phyloP scores from a whole-genome alignment of 2,888 invertebrate genomes.

The Gymnocheta viridis region DNA sequence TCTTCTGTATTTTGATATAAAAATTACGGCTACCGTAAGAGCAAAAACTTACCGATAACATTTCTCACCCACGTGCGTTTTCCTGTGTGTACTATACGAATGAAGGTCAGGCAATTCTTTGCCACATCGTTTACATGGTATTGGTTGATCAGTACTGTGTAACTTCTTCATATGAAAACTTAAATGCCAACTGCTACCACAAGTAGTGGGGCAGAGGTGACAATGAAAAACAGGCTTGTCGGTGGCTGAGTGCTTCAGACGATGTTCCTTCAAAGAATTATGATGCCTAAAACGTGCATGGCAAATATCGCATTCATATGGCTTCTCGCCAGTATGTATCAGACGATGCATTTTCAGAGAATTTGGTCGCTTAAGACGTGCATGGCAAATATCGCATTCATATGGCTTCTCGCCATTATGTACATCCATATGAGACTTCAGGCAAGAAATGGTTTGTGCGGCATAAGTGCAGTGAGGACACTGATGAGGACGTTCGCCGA shows the following conservation, averaged over 20 bases:
- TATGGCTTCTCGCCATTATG: no score
- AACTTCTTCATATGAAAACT: slow-evolving; percentile 97
- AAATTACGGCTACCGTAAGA: no score
- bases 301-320: no score
- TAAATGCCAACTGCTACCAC: slow-evolving; percentile 97
- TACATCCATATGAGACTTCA: no score
- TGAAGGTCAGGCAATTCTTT: slow-evolving; percentile 95
- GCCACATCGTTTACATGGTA: slow-evolving; percentile 96
- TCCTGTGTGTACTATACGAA: slow-evolving; percentile 89
- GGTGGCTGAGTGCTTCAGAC: slow-evolving; percentile 92
- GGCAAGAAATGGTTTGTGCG: no score
- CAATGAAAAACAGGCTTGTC: slow-evolving; percentile 96
- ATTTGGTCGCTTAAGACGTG: slow-evolving; percentile 97
- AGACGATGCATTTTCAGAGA: slow-evolving; percentile 96
- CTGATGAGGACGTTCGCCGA: no score
- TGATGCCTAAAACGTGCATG: no score
- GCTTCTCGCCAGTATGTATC: no score
- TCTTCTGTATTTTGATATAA: no score
- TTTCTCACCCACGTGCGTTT: slow-evolving; percentile 98
- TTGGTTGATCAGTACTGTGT: slow-evolving; percentile 95
- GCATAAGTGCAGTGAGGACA: no score
- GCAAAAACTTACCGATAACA: slow-evolving; percentile 83
- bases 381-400: slow-evolving; percentile 92
- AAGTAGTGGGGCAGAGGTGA: slow-evolving; percentile 97
- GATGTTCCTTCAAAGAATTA: no score